Conservation (phyloP, 2,797 vertebrate species). For the Lepus townsendii region DNA sequence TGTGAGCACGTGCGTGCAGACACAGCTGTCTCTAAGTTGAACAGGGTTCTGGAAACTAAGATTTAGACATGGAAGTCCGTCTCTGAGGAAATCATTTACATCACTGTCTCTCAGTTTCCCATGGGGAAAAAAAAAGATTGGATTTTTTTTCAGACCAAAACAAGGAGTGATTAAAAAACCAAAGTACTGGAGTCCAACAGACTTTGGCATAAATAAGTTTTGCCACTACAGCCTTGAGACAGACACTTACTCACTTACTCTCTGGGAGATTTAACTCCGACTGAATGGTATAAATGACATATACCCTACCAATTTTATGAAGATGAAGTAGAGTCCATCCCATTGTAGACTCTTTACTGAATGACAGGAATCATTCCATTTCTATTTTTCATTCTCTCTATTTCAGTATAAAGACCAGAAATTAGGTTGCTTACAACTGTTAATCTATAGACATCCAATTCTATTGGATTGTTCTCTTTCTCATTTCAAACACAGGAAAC, state of each 20-base stretch:
- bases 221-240: neutral
- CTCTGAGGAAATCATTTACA: constrained; percentile 41
- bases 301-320: neutral
- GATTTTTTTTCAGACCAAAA: constrained; percentile 59
- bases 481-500: constrained; percentile 25
- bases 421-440: neutral
- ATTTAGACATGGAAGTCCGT: neutral
- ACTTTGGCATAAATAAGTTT: constrained; percentile 4
- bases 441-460: neutral
- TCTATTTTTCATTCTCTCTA: constrained; percentile 31
- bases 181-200: neutral
- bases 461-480: neutral
- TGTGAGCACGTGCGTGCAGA: neutral
- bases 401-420: neutral
- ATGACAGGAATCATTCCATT: neutral
- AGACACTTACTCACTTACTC: neutral
- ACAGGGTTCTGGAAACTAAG: neutral
- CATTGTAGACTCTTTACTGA: neutral
- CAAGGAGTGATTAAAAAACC: neutral
- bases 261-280: neutral
- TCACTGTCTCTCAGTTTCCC: constrained; percentile 6
- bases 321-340: neutral
- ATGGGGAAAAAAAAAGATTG: neutral
- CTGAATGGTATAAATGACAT: neutral
- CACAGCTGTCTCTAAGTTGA: neutral